phyloP scores from a whole-genome alignment of 2,113 vertebrate species.

The Syngnathus scovelli region DNA sequence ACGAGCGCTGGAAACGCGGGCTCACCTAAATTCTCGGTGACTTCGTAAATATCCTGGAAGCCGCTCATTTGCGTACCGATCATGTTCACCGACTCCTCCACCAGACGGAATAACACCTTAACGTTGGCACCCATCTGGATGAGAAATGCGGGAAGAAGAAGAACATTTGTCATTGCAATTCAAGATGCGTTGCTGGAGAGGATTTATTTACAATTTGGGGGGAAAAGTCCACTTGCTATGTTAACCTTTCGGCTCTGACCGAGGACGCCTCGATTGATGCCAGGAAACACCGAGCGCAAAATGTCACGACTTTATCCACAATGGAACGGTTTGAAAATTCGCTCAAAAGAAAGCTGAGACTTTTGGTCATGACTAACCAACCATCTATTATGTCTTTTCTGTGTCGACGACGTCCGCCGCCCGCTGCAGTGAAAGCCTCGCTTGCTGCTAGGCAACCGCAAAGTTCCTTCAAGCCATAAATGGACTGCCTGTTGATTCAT shows the following conservation, averaged over 20 bases:
- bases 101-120: slow-evolving; percentile 83
- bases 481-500: slow-evolving; percentile 66
- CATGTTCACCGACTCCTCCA: slow-evolving; percentile 93
- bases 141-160: not conserved
- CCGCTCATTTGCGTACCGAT: slow-evolving; percentile 93
- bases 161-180: no score
- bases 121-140: slow-evolving; percentile 84
- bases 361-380: slow-evolving; percentile 3
- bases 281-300: not conserved
- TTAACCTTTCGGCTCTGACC: no score
- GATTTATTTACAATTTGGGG: no score
- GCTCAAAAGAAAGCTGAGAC: not conserved
- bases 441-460: slow-evolving; percentile 61
- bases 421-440: slow-evolving; percentile 17
- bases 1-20: slow-evolving; percentile 15
- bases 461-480: slow-evolving; percentile 63
- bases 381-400: slow-evolving; percentile 3
- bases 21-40: slow-evolving; percentile 97
- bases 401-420: not conserved
- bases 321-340: not conserved
- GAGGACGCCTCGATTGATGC: not conserved
- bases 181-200: no score
- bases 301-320: not conserved
- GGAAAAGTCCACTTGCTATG: no score
- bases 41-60: slow-evolving; percentile 93